A percentile compares a stretch with the other conserved stretches of the same genome.
These are phyloP conservation scores for Diabrotica balteata DNA, from an alignment of 2,888 invertebrate genomes.

Conservation along the genomic window DNA sequence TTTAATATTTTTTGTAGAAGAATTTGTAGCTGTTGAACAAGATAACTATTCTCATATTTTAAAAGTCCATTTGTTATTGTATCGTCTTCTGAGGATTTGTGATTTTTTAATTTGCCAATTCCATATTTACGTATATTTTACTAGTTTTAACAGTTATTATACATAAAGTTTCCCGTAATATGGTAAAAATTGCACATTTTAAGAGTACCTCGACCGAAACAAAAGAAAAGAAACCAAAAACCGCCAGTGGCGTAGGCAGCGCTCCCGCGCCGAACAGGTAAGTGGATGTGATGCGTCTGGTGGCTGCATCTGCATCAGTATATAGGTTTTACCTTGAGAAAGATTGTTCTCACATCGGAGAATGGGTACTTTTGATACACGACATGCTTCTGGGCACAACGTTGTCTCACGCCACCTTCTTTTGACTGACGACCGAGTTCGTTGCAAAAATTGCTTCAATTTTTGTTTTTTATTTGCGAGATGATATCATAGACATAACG, in stretches of 20 bases:
- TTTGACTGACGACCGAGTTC: conserved; percentile 13
- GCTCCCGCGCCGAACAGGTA: conserved; percentile 8
- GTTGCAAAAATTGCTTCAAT: conserved; percentile 4
- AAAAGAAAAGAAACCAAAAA: conserved; percentile 9
- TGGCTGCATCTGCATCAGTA: conserved; percentile 9
- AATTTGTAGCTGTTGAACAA: no score
- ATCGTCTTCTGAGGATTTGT: no score
- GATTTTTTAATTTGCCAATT: no score
- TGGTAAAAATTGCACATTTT: no score
- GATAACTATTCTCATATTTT: no score
- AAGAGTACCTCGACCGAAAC: background rate
- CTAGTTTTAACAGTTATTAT: no score
- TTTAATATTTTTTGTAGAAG: no score
- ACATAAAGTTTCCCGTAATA: no score
- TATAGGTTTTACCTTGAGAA: conserved; percentile 18
- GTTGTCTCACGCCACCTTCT: conserved; percentile 25
- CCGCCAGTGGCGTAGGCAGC: conserved; percentile 17
- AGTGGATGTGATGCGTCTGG: conserved; percentile 2
- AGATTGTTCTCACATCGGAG: conserved; percentile 22
- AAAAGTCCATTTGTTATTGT: no score
- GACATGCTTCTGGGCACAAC: conserved; percentile 22
- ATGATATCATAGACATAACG: conserved; percentile 2
- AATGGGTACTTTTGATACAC: conserved; percentile 27
- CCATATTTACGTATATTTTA: no score
- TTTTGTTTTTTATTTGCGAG: conserved; percentile 4